Evolutionary conservation across 2,888 invertebrate genomes (phyloP).

Genomic region (Melieria omissa): DNA sequence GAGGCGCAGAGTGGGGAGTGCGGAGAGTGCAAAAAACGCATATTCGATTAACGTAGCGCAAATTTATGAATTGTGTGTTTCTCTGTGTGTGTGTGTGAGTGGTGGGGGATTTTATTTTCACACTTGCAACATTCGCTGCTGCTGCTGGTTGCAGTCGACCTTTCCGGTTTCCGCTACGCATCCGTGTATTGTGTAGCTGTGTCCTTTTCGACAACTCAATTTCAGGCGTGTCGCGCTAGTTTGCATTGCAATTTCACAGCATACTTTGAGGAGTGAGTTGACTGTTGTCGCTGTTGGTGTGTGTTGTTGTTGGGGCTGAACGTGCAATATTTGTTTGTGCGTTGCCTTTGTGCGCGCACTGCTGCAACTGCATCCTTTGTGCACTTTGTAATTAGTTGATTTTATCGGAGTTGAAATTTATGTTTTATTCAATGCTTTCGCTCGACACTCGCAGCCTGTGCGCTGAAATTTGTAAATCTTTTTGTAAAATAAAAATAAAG

Average conservation of each 20-base stretch:
- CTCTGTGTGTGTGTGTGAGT: not conserved
- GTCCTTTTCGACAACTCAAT: conserved; percentile 26
- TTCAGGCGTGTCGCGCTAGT: not conserved
- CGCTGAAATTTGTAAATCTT: no score
- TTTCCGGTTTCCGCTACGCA: not conserved
- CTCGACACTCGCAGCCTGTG: no score
- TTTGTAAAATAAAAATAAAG: no score
- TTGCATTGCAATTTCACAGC: conserved; percentile 14
- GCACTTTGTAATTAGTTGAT: conserved; percentile 55
- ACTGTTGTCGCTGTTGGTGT: no score
- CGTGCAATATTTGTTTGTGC: no score
- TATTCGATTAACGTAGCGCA: conserved; percentile 37
- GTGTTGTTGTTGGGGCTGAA: no score
- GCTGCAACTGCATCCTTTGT: conserved; percentile 33
- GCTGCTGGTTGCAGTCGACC: not conserved
- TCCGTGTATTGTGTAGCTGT: not conserved
- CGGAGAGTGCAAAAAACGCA: not conserved
- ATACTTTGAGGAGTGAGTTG: conserved; percentile 11
- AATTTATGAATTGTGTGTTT: conserved; percentile 37
- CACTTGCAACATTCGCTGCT: not conserved
- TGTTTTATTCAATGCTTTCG: conserved; percentile 33
- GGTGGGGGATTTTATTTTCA: not conserved
- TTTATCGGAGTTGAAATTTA: conserved; percentile 52
- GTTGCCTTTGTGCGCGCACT: not conserved
- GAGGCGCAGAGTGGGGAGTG: conserved; percentile 4